Evolutionary conservation across 2,888 invertebrate species (phyloP), one percentile per base, ranked within the genome.

Genomic region (Cremastinae sp.): DNA sequence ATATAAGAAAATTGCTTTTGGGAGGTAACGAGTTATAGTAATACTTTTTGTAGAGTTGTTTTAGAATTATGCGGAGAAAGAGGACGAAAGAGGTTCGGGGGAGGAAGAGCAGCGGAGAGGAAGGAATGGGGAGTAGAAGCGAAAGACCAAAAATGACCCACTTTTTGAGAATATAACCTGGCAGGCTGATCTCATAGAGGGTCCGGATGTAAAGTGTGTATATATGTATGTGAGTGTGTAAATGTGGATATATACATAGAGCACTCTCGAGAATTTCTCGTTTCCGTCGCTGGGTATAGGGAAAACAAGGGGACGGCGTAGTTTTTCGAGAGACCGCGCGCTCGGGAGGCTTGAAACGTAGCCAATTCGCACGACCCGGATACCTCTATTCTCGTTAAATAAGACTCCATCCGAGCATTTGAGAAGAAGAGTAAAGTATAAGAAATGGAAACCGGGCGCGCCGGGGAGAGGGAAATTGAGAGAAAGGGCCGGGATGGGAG

Each of bases 371-470:
- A 76, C 79, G 78, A 78, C 78, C 79, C 76, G 78, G 74, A 79
- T 78, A 79, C 79, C 78, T 78, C 78, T 61, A 76, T 79, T 76
- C 79, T 78, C 75, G 78, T 79, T 79, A 79, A 79, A 79, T 79
- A 74, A 78, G 78, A 78, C 79, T 74, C 74, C 72, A 71, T 68
- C 72, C 65, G 49, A 56, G 53, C 22, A 65, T 77, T 70, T 71
- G 62, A 78, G 68, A 75, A 54, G 74, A 74, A 65, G 16, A 56
- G 51, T 71, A 68, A 71, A 77, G 68, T 70, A 64, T 59, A 61
- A 41, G 61, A 43, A n/a, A n/a, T n/a, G n/a, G n/a, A n/a, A n/a
- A n/a, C n/a, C n/a, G n/a, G n/a, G n/a, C n/a, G n/a, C n/a, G n/a
- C n/a, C 9, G 12, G 62, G 20, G 41, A 43, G 49, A 66, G 20